Evolutionary conservation across 1,140 invertebrate genomes (phyloP), one percentile per base, ranked within the genome.

Genomic region (Drosophila malerkotliana): DNA sequence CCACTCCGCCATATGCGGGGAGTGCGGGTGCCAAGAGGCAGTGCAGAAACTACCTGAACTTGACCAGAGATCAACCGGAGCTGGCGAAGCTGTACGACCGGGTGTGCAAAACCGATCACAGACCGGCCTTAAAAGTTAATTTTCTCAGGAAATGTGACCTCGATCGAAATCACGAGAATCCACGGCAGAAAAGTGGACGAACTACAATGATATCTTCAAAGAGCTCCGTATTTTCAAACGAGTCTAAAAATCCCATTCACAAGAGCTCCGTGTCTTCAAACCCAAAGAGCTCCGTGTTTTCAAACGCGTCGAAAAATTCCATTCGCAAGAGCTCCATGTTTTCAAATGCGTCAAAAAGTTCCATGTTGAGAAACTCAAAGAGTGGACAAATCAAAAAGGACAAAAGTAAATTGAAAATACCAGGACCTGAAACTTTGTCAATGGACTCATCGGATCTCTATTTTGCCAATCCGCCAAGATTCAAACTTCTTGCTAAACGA

Each of bases 21-120:
- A 28, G 26, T 3, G 8, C 41, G n/a, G 14, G 7, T 51, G 1
- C 5, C 5, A 34, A 1, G 1, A 15, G 9, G 2, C 4, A 7
- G 9, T 6, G n/a, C 9, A 4, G 14, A 1, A 64, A 44, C 21
- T 53, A 21, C 21, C 28, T 21, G 2, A 18, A 32, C 8, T 9
- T 45, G 6, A 18, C 30, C 5, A 34, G 44, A 5, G 37, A 67
- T 18, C 15, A 4, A 7, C 30, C 44, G 15, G 61, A 64, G 7
- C 14, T 61, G 1, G 10, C 30, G 0, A 39, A 30, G 9, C 21
- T 49, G 8, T 64, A 30, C 8, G 5, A 61, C 4, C 21, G 12
- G 2, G 15, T n/a, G 2, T 47, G 30, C 6, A 15, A 8, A 0
- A 26, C 9, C 7, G n/a, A 15, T 9, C 15, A 7, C 14, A 30